These are phyloP conservation scores for Leptobrachium leishanense DNA, from an alignment of 2,113 vertebrate genomes.

Conservation along the genomic window DNA sequence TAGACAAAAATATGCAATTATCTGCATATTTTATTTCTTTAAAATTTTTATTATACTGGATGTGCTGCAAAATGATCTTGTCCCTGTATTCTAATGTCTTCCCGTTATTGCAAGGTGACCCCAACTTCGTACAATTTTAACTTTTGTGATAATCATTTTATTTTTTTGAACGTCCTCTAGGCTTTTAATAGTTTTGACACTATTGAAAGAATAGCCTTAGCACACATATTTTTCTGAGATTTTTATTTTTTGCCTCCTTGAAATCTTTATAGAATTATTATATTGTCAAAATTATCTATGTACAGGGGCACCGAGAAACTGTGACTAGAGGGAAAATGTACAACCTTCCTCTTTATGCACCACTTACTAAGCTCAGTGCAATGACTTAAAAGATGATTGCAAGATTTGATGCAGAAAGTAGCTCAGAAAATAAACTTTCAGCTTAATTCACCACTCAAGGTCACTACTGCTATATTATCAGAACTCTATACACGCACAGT, in stretches of 20 bases:
- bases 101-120: neutral
- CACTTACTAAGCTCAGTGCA: conserved; percentile 27
- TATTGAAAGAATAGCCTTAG: conserved; percentile 15
- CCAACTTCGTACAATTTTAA: neutral
- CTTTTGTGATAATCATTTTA: neutral
- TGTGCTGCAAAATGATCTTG: too few relatives aligned
- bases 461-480: conserved; percentile 48
- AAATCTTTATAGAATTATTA: conserved; percentile 13
- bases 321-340: conserved; percentile 35
- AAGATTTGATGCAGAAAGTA: conserved; percentile 41
- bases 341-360: conserved; percentile 45
- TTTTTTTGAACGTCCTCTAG: conserved; percentile 7
- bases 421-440: conserved; percentile 46
- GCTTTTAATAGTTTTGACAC: conserved; percentile 4
- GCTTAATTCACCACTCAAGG: conserved; percentile 47
- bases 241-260: neutral
- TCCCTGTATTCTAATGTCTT: neutral
- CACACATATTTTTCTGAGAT: conserved; percentile 14
- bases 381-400: conserved; percentile 44
- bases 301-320: conserved; percentile 19
- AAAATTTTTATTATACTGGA: too few relatives aligned
- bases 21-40: too few relatives aligned
- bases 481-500: conserved; percentile 43
- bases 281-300: conserved; percentile 42
- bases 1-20: too few relatives aligned